Evolutionary conservation across 2,113 vertebrate genomes (phyloP).

Genomic region (Eolophus roseicapilla): DNA sequence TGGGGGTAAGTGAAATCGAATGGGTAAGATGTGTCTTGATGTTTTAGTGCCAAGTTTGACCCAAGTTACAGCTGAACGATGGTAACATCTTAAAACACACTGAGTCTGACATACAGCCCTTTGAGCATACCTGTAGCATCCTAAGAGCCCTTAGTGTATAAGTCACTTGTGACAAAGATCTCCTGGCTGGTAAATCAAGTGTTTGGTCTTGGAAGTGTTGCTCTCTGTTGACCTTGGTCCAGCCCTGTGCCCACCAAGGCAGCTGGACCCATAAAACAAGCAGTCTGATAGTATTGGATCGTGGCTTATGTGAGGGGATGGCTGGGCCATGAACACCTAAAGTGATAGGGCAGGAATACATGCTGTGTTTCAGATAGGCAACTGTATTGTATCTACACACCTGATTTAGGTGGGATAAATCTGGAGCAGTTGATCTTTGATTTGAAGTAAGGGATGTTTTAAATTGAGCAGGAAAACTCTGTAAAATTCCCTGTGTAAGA

Average conservation of each 20-base stretch:
- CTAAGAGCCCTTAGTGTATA: too few relatives aligned
- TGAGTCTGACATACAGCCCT: accelerated
- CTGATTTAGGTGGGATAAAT: neutral
- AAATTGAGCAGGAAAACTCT: neutral
- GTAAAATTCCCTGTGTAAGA: neutral
- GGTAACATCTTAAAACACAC: neutral
- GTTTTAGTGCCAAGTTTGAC: neutral
- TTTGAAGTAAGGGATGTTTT: neutral
- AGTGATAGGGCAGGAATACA: neutral
- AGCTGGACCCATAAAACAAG: accelerated
- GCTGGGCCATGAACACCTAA: neutral
- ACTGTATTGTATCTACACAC: neutral
- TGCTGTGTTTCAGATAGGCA: neutral
- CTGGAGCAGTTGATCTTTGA: neutral
- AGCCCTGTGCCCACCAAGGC: neutral
- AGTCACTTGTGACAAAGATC: neutral
- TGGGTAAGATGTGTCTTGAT: neutral
- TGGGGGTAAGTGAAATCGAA: neutral
- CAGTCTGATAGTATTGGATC: neutral
- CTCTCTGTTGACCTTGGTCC: neutral
- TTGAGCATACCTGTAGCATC: neutral
- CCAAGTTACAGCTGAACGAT: neutral
- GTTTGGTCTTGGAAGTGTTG: neutral
- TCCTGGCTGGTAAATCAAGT: neutral
- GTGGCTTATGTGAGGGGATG: neutral